Base-by-base conservation (phyloP, 2,113 vertebrate species). In the Lepidothrix coronata region DNA sequence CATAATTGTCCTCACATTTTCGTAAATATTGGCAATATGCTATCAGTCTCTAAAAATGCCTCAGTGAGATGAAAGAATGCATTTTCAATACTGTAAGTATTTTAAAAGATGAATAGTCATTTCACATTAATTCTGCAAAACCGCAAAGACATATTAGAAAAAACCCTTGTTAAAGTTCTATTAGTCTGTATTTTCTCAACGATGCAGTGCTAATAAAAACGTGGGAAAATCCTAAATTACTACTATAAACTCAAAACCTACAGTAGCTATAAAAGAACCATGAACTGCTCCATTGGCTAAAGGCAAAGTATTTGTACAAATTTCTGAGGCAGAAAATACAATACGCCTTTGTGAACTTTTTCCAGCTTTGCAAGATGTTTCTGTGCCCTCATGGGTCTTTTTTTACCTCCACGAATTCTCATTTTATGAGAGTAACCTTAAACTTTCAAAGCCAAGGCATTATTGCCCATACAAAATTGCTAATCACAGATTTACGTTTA, bases 11-110 rank as follows among this genome's bases (percentile, higher is more conserved):
- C 46, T 91, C 58, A n/a, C 72, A 57, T 82, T 94, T 81, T 91
- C 84, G 96, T 94, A 96, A 97, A 95, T 59, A 52, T 48, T 86
- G 89, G 67, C 55, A 82, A 92, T 88, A 74, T 15, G 89, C 43
- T 90, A 78, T 73, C 86, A 85, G 86, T 92, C 51, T 88, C 86
- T 80, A 91, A 72, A 95, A 87, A 78, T 49, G 37, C 41, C 73
- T 54, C 30, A 31, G 5, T 39, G 80, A 89, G 94, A 94, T 55
- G 70, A 85, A 86, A 81, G 66, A 66, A 86, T 73, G 62, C 23
- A 65, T 93, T 97, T 89, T 81, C 78, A 90, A 46, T 35, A 54
- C 51, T 72, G 35, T 12, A 94, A 93, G 51, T 62, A 79, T 59
- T 90, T 14, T 70, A 87, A 72, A 65, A 89, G 84, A 73, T 3